These are phyloP conservation scores for Penaeus monodon DNA, from an alignment of 2,888 invertebrate species.

Conservation along the genomic window DNA sequence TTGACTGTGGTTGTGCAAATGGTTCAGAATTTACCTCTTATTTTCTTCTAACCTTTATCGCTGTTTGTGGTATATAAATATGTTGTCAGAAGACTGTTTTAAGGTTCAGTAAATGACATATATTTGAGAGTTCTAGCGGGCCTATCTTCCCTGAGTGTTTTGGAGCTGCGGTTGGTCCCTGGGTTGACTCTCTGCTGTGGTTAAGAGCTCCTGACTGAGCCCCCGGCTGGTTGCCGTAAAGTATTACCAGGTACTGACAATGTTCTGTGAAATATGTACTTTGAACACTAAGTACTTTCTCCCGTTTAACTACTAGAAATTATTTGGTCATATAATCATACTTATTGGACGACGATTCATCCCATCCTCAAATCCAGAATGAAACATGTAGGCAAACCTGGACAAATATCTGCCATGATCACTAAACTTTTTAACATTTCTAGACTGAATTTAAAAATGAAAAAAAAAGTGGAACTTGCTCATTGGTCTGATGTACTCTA, in stretches of 20 bases:
- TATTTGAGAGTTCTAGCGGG: conserved; percentile 62
- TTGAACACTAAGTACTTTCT: conserved; percentile 11
- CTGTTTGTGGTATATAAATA: not conserved
- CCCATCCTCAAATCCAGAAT: not conserved
- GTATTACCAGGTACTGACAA: conserved; percentile 23
- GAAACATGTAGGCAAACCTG: not conserved
- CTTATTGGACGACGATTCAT: conserved; percentile 8
- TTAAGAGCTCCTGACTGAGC: conserved; percentile 9
- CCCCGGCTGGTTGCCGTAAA: conserved; percentile 12
- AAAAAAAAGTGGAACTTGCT: too few species aligned
- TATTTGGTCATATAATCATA: not conserved
- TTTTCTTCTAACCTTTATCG: too few species aligned
- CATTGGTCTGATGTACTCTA: too few species aligned
- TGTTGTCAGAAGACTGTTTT: conserved; percentile 8
- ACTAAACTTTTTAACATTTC: not conserved
- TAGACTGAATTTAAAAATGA: not conserved
- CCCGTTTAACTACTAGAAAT: not conserved
- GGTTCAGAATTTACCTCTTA: too few species aligned
- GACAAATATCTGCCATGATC: not conserved
- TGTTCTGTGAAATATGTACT: conserved; percentile 23
- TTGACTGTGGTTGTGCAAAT: too few species aligned
- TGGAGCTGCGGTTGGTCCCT: conserved; percentile 35
- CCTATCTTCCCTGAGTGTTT: conserved; percentile 48
- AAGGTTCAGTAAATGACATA: conserved; percentile 53
- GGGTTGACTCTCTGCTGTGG: conserved; percentile 36